Evolutionary conservation across 2,888 invertebrate genomes (phyloP).

Genomic region (Pristionchus mayeri): DNA sequence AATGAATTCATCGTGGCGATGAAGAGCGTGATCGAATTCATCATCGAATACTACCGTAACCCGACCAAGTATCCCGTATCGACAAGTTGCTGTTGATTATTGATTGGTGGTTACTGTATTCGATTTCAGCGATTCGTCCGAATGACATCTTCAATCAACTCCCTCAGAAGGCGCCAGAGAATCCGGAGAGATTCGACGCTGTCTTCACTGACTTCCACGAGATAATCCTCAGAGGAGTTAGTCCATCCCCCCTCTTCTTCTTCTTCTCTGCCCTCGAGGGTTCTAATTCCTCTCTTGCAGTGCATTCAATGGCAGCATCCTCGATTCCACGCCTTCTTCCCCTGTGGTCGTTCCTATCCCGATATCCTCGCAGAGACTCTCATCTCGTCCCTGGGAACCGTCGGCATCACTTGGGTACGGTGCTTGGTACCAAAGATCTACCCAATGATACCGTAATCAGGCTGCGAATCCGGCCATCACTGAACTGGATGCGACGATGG

Average conservation of each 20-base stretch:
- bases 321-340: constrained; percentile 96
- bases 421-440: not conserved
- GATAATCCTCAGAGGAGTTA: constrained; percentile 90
- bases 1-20: constrained; percentile 53
- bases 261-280: not conserved
- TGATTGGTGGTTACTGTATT: not conserved
- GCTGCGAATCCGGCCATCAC: constrained; percentile 52
- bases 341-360: constrained; percentile 95
- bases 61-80: constrained; percentile 87
- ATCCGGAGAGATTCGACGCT: constrained; percentile 88
- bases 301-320: constrained; percentile 95
- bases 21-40: constrained; percentile 87
- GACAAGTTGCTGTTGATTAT: constrained; percentile 81
- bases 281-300: not conserved
- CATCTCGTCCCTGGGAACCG: constrained; percentile 92
- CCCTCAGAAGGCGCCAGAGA: constrained; percentile 87
- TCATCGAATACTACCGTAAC: constrained; percentile 88
- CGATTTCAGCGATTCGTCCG: constrained; percentile 79
- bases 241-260: too few relatives aligned
- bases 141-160: constrained; percentile 87
- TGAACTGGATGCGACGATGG: constrained; percentile 52
- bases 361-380: constrained; percentile 97
- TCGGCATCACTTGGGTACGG: constrained; percentile 93
- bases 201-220: constrained; percentile 88
- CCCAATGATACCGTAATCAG: not conserved